phyloP scores from a whole-genome alignment of 1,140 invertebrate genomes.

The Sweltsa coloradensis region DNA sequence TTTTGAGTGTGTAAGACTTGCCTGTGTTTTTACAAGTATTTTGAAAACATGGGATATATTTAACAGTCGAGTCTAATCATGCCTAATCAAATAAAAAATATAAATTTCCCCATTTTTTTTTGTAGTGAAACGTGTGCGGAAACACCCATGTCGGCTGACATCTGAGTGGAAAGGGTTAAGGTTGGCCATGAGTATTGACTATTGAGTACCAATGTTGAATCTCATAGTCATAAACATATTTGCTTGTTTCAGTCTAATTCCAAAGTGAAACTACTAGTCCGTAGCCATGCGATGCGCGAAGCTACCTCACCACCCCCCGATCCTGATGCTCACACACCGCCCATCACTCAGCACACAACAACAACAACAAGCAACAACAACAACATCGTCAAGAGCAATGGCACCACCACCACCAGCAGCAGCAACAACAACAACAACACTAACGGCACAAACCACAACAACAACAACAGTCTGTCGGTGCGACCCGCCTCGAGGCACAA shows the following conservation, averaged over 20 bases:
- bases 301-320: conserved; percentile 63
- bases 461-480: conserved; percentile 27
- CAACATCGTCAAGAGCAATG: conserved; percentile 33
- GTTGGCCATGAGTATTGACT: too few relatives aligned
- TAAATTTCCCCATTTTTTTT: too few relatives aligned
- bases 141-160: too few relatives aligned
- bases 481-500: conserved; percentile 34
- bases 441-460: conserved; percentile 28
- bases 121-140: too few relatives aligned
- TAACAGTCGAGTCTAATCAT: too few relatives aligned
- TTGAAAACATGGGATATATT: too few relatives aligned
- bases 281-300: conserved; percentile 81
- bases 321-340: conserved; percentile 19
- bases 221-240: too few relatives aligned
- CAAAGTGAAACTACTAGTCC: conserved; percentile 72
- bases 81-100: too few relatives aligned
- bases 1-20: too few relatives aligned
- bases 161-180: too few relatives aligned
- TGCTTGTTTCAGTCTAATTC: conserved; percentile 35
- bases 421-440: conserved; percentile 31
- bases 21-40: too few relatives aligned
- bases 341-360: conserved; percentile 7
- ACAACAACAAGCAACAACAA: conserved; percentile 1
- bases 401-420: not conserved
- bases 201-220: too few relatives aligned